Conservation (phyloP, 2,113 vertebrate genomes). For the Cephalopterus ornatus region DNA sequence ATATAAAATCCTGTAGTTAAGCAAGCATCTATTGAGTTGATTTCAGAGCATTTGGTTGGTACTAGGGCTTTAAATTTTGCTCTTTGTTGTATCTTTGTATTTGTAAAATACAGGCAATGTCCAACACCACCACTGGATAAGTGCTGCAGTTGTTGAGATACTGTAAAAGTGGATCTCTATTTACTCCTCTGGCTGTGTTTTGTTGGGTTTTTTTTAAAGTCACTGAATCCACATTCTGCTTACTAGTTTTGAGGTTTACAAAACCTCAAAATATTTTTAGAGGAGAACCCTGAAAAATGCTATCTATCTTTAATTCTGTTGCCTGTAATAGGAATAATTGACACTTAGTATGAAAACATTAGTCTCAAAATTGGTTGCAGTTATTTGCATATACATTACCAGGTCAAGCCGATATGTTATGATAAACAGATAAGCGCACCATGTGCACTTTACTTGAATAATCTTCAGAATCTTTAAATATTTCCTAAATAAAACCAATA, state of each 20-base stretch:
- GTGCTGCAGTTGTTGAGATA: not conserved
- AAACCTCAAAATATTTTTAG: not conserved
- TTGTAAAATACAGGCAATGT: not conserved
- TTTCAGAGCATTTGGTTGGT: not conserved
- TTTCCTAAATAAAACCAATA: not conserved
- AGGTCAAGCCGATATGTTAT: not conserved
- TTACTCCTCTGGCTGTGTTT: not conserved
- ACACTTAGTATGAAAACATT: not conserved
- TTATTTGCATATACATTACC: not conserved
- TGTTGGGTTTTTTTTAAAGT: not conserved
- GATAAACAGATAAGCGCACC: not conserved
- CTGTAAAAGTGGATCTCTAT: not conserved
- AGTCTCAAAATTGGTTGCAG: not conserved
- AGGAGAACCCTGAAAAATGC: not conserved
- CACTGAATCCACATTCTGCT: not conserved
- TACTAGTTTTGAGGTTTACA: not conserved
- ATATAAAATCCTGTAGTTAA: not conserved
- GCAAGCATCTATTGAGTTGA: not conserved
- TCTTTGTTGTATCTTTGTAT: too few relatives aligned
- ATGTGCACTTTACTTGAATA: not conserved
- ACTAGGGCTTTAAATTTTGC: not conserved
- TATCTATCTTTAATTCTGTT: not conserved
- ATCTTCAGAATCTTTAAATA: not conserved
- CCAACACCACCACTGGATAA: rapidly evolving
- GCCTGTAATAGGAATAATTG: not conserved